Evolutionary conservation across 2,797 vertebrate species (phyloP), one percentile per base, ranked within the genome.

Genomic region (Manis crassicaudata): DNA sequence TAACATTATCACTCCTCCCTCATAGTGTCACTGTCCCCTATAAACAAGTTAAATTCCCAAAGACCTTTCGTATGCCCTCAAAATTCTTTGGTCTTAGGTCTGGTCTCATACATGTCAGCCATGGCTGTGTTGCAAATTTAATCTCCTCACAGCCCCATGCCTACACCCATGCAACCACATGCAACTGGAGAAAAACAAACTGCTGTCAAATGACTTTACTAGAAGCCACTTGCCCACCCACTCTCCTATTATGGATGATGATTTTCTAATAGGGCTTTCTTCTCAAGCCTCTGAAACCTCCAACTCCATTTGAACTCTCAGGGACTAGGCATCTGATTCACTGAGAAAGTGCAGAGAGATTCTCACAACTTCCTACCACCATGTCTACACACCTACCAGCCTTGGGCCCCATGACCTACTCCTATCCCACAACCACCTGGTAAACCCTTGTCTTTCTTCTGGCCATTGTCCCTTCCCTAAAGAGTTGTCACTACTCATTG

Each of bases 11-110:
- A 20, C 5, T 60, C 21, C 5, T 43, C 8, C 5, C 32, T 56
- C 60, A 3, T 29, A 27, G 6, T 84, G 20, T 88, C 29, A 56
- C 4, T 76, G 4, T 65, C 8, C 12, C 56, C 6, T 58, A 17
- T 29, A 83, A 86, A 58, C 5, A 91, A 16, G 9, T 72, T 58
- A 32, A 80, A 63, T 87, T 70, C 11, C 17, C 46, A 83, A 92
- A 62, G 32, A 3, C 11, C 27, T 85, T 21, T 65, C 17, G 25
- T 37, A 7, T 21, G 23, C 4, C 3, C 16, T 81, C n/a, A 37
- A 18, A 46, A 13, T 3, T 3, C 10, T 62, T 85, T 80, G 73
- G 16, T 25, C 56, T 95, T 73, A 12, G 5, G 25, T 95, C 6
- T 18, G 58, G 21, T 76, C 29, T 54, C 29, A 3, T 43, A 29